Conservation (phyloP, 2,888 invertebrate species). For the Spisula subtruncata region DNA sequence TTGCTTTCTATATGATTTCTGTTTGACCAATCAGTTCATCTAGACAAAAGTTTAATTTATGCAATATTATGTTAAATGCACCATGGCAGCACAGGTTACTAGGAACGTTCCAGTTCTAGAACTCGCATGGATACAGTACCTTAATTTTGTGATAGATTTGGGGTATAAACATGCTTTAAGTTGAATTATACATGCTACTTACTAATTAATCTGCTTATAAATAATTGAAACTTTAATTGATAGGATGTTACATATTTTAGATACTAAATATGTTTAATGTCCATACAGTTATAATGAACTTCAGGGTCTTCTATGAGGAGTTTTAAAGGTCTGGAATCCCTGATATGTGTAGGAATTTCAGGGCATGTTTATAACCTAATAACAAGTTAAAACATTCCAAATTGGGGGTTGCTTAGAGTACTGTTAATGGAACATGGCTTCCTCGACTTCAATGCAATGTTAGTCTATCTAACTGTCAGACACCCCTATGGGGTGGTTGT, state of each 20-base stretch:
- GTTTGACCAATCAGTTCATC: not conserved
- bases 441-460: too few species aligned
- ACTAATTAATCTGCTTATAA: too few species aligned
- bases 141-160: conserved; percentile 17
- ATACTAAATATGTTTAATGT: too few species aligned
- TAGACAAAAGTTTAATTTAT: not conserved
- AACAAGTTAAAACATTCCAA: conserved; percentile 6
- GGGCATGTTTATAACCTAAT: conserved; percentile 12
- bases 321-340: not conserved
- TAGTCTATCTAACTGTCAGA: too few species aligned
- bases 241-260: too few species aligned
- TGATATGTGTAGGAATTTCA: not conserved
- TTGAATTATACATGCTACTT: too few species aligned
- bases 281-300: not conserved
- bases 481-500: too few species aligned
- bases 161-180: conserved; percentile 7
- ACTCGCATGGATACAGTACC: not conserved
- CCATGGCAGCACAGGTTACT: not conserved
- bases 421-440: not conserved
- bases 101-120: not conserved
- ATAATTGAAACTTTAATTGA: too few species aligned
- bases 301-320: not conserved
- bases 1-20: not conserved
- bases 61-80: not conserved
- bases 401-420: not conserved